Evolutionary conservation across 1,140 invertebrate species (phyloP), one percentile per base, ranked within the genome.

Genomic region (Drosophila bocki): DNA sequence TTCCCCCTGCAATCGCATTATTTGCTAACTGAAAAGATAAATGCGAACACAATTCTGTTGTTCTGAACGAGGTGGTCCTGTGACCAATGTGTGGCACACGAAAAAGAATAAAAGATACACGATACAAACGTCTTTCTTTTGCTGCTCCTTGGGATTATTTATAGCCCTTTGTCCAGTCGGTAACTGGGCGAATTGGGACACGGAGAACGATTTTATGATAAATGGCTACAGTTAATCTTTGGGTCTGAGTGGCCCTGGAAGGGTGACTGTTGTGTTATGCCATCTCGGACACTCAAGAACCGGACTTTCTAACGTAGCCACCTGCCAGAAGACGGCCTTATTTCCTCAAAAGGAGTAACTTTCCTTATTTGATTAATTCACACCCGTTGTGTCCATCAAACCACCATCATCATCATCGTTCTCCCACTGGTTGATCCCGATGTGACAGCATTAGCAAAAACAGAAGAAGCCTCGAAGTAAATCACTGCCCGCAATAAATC

Each of bases 151-250:
- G 67, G 68, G 59, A 82, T 86, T 87, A 80, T 87, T 86, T 82
- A 79, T 86, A 63, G 78, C 56, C 51, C 32, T 72, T 57, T 59
- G 45, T 47, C 64, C 64, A 48, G 59, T 74, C 44, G 60, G 45
- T 12, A 11, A 3, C 33, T 32, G 51, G 22, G 8, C 6, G 29
- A 17, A 44, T 59, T 75, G 64, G 69, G 61, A 77, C 60, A 67
- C 53, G 51, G 50, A 56, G 58, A 86, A 79, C 74, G 75, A 82
- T 82, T 80, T 77, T 87, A 75, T 86, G 83, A 86, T 87, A 86
- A 86, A 86, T 77, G 83, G 69, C 42, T 51, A 9, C 67, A 76
- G 76, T 86, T 76, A 72, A 87, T 87, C 84, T 77, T 72, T 42
- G 51, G 22, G 29, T 7, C 35, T 19, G 33, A 58, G 39, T 57